These are phyloP conservation scores for Leptopilina syphax DNA, from an alignment of 2,888 invertebrate species.

Conservation along the genomic window DNA sequence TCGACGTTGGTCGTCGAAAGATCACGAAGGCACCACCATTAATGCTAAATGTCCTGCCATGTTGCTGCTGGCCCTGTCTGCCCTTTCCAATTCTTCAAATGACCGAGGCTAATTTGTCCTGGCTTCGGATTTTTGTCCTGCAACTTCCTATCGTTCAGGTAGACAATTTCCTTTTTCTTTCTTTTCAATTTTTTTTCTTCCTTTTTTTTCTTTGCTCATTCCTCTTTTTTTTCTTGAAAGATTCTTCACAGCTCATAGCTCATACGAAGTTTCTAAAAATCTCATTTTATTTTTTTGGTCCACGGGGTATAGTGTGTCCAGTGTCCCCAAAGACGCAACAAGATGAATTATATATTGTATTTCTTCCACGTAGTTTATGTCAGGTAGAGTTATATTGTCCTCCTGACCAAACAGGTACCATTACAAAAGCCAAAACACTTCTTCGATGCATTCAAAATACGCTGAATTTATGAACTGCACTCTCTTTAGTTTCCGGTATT, in stretches of 20 bases:
- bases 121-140: constrained; percentile 80
- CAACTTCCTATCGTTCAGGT: constrained; percentile 87
- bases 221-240: constrained; percentile 10
- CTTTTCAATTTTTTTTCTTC: background rate
- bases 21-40: constrained; percentile 79
- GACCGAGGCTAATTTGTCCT: constrained; percentile 71
- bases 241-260: constrained; percentile 10
- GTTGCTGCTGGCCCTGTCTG: constrained; percentile 85
- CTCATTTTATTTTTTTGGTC: background rate
- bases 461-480: background rate
- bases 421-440: background rate
- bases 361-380: constrained; percentile 20
- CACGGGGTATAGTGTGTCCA: background rate
- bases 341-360: constrained; percentile 4
- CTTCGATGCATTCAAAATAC: background rate
- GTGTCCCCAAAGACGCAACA: background rate
- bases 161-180: constrained; percentile 61
- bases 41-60: constrained; percentile 81
- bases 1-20: constrained; percentile 76
- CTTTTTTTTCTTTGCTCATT: background rate
- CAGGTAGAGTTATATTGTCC: constrained; percentile 23
- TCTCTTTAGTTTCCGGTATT: no score
- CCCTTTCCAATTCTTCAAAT: constrained; percentile 76
- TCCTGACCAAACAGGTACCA: constrained; percentile 31
- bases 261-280: background rate